Base-by-base conservation (phyloP, 2,888 invertebrate species). In the Andrena flavipes region DNA sequence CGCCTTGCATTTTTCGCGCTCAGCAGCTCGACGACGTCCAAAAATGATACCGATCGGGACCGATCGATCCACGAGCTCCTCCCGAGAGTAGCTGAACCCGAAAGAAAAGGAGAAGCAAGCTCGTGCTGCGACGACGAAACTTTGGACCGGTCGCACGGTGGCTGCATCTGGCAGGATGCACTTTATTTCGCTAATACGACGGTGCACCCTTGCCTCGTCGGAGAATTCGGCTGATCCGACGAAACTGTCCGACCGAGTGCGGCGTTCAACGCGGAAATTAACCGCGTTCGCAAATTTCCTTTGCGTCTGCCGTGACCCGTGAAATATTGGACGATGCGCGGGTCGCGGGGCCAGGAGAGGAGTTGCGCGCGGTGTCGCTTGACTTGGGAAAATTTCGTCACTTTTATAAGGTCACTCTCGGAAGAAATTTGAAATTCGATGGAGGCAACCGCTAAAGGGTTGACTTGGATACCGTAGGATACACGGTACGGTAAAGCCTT, bases 391-490 rank as follows among this genome's bases (percentile, higher is more conserved):
- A 42, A 42, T 42, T 16, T 42, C 13, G 16, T 42, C 42, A 42
- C 16, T 42, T 42, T 42, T 4, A 42, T 42, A 4, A 4, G 42
- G 16, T 16, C 42, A 5, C 16, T 16, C 42, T 42, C 42, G 16
- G 42, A 42, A 42, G 42, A 42, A 42, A 16, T 16, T 16, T 42
- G 42, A 78, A 35, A 68, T 35, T 64, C 76, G 63, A 29, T 42
- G 29, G 13, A 29, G 49, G 62, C 16, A 35, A 42, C n/a, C 65
- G 73, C 76, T 30, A 56, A 26, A 49, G 64, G 80, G 84, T 82
- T 84, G 74, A 84, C 82, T 65, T 75, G 84, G 86, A 77, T 79
- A 83, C 77, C 75, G 80, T 73, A 70, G 80, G 68, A 76, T 76
- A 16, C 42, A 16, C 42, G 68, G 71, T 20, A 51, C 64, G 49